Evolutionary conservation across 1,140 invertebrate genomes (phyloP).

Genomic region (Sweltsa coloradensis): DNA sequence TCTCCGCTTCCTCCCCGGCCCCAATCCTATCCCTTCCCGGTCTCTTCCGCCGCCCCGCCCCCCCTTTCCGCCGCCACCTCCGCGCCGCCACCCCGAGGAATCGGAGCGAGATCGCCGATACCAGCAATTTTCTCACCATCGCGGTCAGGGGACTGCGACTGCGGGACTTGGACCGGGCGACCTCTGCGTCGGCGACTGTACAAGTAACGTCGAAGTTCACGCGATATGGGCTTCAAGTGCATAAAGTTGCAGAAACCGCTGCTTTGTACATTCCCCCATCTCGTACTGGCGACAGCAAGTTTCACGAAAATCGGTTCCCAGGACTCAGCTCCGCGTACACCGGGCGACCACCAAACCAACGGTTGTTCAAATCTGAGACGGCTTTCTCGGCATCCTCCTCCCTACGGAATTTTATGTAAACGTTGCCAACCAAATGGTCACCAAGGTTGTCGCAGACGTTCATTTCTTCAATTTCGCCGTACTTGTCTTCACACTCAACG

Average conservation of each 20-base stretch:
- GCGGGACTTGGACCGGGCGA: slow-evolving; percentile 15
- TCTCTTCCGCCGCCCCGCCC: neutral
- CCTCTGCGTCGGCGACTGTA: slow-evolving; percentile 39
- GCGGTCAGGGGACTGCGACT: slow-evolving; percentile 18
- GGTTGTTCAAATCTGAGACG: slow-evolving; percentile 91
- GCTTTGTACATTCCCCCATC: slow-evolving; percentile 67
- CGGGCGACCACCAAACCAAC: slow-evolving; percentile 98
- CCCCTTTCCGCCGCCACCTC: slow-evolving; percentile 10
- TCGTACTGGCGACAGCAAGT: slow-evolving; percentile 98
- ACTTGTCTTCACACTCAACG: slow-evolving; percentile 96
- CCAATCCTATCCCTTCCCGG: too few species aligned
- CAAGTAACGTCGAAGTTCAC: slow-evolving; percentile 76
- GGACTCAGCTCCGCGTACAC: slow-evolving; percentile 96
- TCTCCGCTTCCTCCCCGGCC: too few species aligned
- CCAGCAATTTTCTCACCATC: slow-evolving; percentile 15
- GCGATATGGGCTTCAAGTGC: slow-evolving; percentile 96
- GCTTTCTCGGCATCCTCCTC: slow-evolving; percentile 98
- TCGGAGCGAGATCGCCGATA: slow-evolving; percentile 19
- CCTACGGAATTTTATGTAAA: slow-evolving; percentile 96
- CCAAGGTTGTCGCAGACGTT: slow-evolving; percentile 99
- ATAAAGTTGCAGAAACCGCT: slow-evolving; percentile 99
- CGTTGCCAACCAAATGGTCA: slow-evolving; percentile 96
- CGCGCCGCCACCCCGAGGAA: slow-evolving; percentile 8
- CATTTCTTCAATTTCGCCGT: slow-evolving; percentile 99
- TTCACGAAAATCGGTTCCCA: slow-evolving; percentile 97